These are phyloP conservation scores for Mobula birostris DNA, from an alignment of 2,113 vertebrate genomes.

Conservation along the genomic window DNA sequence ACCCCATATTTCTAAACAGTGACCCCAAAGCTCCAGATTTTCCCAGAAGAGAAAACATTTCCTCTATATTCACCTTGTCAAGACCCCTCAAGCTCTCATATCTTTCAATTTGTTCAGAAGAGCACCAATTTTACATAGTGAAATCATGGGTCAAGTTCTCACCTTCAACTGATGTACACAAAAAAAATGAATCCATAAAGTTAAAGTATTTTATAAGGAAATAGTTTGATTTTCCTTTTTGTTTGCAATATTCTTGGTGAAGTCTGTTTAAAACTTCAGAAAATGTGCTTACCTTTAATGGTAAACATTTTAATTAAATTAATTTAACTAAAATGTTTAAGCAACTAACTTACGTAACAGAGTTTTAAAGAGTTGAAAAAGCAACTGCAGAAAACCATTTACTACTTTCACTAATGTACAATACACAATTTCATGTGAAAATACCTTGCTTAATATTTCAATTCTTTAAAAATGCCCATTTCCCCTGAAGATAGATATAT, in stretches of 20 bases:
- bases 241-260: neutral
- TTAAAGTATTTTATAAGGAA: neutral
- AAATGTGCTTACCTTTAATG: neutral
- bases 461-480: neutral
- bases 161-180: neutral
- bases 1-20: too few species aligned
- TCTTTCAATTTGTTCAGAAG: too few species aligned
- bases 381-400: neutral
- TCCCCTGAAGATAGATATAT: too few species aligned
- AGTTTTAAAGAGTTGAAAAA: neutral
- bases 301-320: neutral
- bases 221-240: too few species aligned
- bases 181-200: neutral
- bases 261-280: neutral
- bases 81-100: too few species aligned
- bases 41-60: too few species aligned
- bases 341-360: neutral
- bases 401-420: neutral
- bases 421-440: neutral
- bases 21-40: too few species aligned
- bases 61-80: too few species aligned
- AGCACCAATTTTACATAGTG: neutral
- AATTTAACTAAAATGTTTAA: neutral
- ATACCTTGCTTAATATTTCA: neutral
- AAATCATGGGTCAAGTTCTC: neutral